Percentiles rank a stretch among this genome's conserved stretches.
phyloP scores from a whole-genome alignment of 2,797 vertebrate genomes.

The Gymnocypris eckloni region DNA sequence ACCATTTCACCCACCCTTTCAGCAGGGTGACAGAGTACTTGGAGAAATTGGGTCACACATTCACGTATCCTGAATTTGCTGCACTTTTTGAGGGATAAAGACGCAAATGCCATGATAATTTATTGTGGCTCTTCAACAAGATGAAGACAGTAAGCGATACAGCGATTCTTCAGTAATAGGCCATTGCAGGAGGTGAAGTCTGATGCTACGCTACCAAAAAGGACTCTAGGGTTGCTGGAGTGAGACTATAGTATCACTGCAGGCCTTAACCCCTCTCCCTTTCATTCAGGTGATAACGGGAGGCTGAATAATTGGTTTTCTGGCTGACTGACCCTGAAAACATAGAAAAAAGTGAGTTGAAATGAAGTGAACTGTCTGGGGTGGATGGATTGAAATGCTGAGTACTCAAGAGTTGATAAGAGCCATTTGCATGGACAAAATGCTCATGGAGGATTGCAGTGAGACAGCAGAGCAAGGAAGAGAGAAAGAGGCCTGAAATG shows the following conservation, averaged over 20 bases:
- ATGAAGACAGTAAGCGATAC: slow-evolving; percentile 31
- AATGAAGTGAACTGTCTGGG: slow-evolving; percentile 58
- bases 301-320: slow-evolving; percentile 69
- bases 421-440: slow-evolving; percentile 54
- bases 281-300: slow-evolving; percentile 65
- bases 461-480: slow-evolving; percentile 33
- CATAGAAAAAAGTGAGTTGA: slow-evolving; percentile 60
- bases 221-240: slow-evolving; percentile 38
- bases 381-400: slow-evolving; percentile 51
- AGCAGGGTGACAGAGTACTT: slow-evolving; percentile 40
- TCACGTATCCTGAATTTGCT: slow-evolving; percentile 42
- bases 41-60: slow-evolving; percentile 53
- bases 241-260: slow-evolving; percentile 51
- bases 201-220: slow-evolving; percentile 4
- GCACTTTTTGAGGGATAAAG: slow-evolving; percentile 28
- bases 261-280: slow-evolving; percentile 47
- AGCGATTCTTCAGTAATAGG: neutral
- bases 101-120: slow-evolving; percentile 24
- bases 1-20: slow-evolving; percentile 44
- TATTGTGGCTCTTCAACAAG: slow-evolving; percentile 23
- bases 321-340: slow-evolving; percentile 72
- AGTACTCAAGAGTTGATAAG: slow-evolving; percentile 54
- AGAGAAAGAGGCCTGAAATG: slow-evolving; percentile 3
- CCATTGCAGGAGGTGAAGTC: slow-evolving; percentile 24
- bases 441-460: slow-evolving; percentile 45